Percentiles rank a stretch among this genome's conserved stretches.
phyloP scores from a whole-genome alignment of 2,113 vertebrate species.

The Pseudois nayaur region DNA sequence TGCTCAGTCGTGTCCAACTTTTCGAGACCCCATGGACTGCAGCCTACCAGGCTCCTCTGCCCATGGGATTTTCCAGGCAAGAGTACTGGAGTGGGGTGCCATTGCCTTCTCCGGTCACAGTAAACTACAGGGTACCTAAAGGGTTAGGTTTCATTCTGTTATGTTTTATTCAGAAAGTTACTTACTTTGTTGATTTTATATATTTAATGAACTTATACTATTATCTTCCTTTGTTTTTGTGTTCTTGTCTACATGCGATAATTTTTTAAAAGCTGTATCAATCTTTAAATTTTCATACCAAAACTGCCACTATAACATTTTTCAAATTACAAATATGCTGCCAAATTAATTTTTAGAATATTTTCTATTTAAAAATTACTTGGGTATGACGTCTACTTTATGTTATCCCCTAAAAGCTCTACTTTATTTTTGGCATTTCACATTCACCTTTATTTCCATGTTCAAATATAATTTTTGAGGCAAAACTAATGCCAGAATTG shows the following conservation, averaged over 20 bases:
- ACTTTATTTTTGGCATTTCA: constrained; percentile 4
- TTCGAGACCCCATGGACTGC: too few species aligned
- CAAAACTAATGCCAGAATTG: not conserved
- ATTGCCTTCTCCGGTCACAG: too few species aligned
- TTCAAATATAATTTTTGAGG: not conserved
- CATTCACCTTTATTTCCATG: not conserved
- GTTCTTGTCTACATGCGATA: not conserved
- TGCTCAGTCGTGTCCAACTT: too few species aligned
- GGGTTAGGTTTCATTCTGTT: not conserved
- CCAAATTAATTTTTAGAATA: not conserved
- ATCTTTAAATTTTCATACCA: not conserved
- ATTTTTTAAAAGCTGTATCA: not conserved
- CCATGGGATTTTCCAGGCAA: too few species aligned
- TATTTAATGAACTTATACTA: not conserved
- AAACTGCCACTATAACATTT: not conserved
- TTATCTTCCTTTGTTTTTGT: not conserved
- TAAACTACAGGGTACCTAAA: not conserved
- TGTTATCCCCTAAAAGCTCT: not conserved
- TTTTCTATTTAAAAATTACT: not conserved
- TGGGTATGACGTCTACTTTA: not conserved
- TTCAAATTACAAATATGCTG: not conserved
- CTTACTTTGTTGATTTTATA: not conserved
- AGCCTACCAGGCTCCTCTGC: too few species aligned
- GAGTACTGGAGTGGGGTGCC: too few species aligned
- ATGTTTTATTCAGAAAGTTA: not conserved